Conservation (phyloP, 2,113 vertebrate species). For the Monopterus albus region DNA sequence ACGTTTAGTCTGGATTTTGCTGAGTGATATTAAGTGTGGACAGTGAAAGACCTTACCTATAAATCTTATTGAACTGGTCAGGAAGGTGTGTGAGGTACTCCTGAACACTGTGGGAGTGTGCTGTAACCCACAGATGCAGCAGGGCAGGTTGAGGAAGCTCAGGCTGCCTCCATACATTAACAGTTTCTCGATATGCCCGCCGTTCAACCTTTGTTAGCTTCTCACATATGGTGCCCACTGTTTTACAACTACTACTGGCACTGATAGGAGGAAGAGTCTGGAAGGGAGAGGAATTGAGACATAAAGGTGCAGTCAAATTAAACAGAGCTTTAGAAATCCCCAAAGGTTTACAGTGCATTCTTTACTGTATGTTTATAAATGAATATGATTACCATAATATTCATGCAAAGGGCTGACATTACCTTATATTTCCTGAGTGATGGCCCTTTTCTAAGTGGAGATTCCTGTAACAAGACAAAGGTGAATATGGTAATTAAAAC, state of each 20-base stretch:
- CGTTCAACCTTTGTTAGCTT: slow-evolving; percentile 65
- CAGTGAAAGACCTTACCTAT: slow-evolving; percentile 69
- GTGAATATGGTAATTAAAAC: not conserved
- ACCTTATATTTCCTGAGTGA: slow-evolving; percentile 74
- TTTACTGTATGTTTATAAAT: not conserved
- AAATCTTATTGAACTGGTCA: slow-evolving; percentile 75
- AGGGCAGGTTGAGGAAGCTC: slow-evolving; percentile 79
- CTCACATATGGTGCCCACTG: not conserved
- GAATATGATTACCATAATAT: not conserved
- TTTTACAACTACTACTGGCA: not conserved
- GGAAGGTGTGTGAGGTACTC: slow-evolving; percentile 83
- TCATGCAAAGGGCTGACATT: not conserved
- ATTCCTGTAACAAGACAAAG: slow-evolving; percentile 44
- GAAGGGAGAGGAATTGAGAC: not conserved
- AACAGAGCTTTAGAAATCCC: not conserved
- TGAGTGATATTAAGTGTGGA: not conserved
- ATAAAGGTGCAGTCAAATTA: not conserved
- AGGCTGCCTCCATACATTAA: slow-evolving; percentile 71
- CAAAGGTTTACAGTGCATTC: not conserved
- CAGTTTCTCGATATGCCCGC: slow-evolving; percentile 45
- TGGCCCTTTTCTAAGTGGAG: slow-evolving; percentile 26
- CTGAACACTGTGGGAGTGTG: slow-evolving; percentile 81
- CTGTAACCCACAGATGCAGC: slow-evolving; percentile 86
- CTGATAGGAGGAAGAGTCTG: slow-evolving; percentile 88
- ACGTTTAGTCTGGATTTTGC: not conserved